Base-by-base conservation (phyloP, 2,888 invertebrate genomes). In the Melanchra persicariae region DNA sequence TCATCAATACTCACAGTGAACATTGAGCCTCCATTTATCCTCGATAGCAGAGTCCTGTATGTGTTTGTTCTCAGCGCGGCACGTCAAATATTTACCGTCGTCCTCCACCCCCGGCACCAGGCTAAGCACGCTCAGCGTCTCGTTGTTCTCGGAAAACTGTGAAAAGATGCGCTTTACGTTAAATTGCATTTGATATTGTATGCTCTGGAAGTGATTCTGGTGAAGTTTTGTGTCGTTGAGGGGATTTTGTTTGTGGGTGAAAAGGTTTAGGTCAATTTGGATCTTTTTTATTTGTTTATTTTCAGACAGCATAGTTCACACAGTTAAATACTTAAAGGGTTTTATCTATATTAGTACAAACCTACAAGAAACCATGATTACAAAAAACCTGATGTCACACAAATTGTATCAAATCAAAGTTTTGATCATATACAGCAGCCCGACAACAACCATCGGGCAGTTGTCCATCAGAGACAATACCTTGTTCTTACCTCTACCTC, bases 61-160 rank as follows among this genome's bases (percentile, higher is more conserved):
- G 94, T 97, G 97, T 91, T 98, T 98, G 96, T 98, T 98, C 95
- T 98, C 98, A 63, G 98, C 98, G 86, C 98, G 97, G 93, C 98
- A 98, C 84, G 98, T 98, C 94, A 98, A 97, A 96, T 98, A 98
- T 96, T 98, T 98, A 87, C 98, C 98, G 92, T 98, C 98, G 94
- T 98, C 98, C 89, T 98, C 98, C 87, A 98, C 98, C 86, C 97
- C 97, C 71, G 98, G 98, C 85, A 97, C 97, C 92, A 98, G 97
- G 86, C 97, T 97, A 87, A 98, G 96, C 88, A 98, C 97, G 95
- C 98, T 98, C 87, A 98, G 96, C 74, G 97, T 98, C 91, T 97
- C 97, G 96, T 98, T 98, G 96, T 98, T 98, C 93, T 98, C 97
- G 60, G 98, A 97, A 93, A 97, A 98, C 98, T 98, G 96, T 71